Percentiles rank a stretch among this genome's conserved stretches.
phyloP scores from a whole-genome alignment of 2,888 invertebrate species.

The Galeopsomyia nigrocyanea region DNA sequence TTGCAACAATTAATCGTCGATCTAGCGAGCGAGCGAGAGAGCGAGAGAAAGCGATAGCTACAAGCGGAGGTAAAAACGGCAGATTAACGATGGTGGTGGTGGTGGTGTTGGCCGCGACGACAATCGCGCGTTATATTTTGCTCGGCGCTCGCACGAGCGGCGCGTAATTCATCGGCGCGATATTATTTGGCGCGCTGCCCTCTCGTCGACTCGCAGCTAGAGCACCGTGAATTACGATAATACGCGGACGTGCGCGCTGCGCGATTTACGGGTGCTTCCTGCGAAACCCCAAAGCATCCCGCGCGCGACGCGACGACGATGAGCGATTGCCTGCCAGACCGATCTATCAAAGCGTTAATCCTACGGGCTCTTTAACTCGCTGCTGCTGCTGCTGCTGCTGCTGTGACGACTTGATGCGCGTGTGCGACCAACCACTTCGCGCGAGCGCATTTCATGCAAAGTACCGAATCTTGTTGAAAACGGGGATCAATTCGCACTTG shows the following conservation, averaged over 20 bases:
- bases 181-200: constrained; percentile 49
- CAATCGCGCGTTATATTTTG: constrained; percentile 40
- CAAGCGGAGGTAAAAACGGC: not conserved
- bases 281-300: constrained; percentile 8
- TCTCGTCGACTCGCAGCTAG: constrained; percentile 27
- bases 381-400: no score
- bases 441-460: no score
- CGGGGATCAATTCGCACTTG: no score
- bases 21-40: not conserved
- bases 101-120: no score
- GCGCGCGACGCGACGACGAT: not conserved
- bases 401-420: not conserved
- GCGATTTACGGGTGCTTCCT: constrained; percentile 47
- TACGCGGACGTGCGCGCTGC: constrained; percentile 42
- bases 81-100: constrained; percentile 37
- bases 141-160: constrained; percentile 6
- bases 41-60: not conserved
- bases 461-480: no score
- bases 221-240: constrained; percentile 50
- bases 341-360: constrained; percentile 41
- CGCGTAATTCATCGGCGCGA: constrained; percentile 46
- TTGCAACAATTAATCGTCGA: no score
- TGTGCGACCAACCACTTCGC: not conserved
- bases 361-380: constrained; percentile 29
- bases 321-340: constrained; percentile 2